Conservation (phyloP, 2,797 vertebrate species). For the Arremon brunneinucha region DNA sequence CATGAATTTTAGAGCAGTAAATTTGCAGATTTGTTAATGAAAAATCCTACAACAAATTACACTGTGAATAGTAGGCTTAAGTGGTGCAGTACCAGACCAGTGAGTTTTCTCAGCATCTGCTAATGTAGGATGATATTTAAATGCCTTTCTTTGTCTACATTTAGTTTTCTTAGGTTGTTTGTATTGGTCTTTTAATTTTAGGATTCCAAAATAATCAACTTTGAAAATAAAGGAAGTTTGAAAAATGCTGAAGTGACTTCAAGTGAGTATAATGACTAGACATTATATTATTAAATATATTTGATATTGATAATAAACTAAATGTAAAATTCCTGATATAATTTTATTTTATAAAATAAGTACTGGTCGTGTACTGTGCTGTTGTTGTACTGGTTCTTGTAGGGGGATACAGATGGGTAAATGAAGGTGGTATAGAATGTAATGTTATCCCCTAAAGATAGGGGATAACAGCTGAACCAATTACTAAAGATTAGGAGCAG, state of each 20-base stretch:
- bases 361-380: background rate
- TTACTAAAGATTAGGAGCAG: no score
- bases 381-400: background rate
- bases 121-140: background rate
- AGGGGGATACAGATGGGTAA: no score
- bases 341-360: background rate
- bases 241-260: constrained; percentile 63
- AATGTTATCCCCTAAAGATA: no score
- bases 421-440: no score
- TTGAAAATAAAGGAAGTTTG: constrained; percentile 34
- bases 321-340: rapidly evolving
- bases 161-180: background rate
- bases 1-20: background rate
- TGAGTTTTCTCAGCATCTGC: background rate
- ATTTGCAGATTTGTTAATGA: background rate
- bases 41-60: background rate
- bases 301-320: background rate
- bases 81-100: background rate
- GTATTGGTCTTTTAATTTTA: constrained; percentile 40
- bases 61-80: background rate
- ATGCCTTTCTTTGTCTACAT: background rate
- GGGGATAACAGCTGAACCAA: no score
- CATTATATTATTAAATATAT: background rate
- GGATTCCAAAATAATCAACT: constrained; percentile 43
- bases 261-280: constrained; percentile 57